These are phyloP conservation scores for Drosophila kikkawai DNA, from an alignment of 1,140 invertebrate genomes.

Conservation along the genomic window DNA sequence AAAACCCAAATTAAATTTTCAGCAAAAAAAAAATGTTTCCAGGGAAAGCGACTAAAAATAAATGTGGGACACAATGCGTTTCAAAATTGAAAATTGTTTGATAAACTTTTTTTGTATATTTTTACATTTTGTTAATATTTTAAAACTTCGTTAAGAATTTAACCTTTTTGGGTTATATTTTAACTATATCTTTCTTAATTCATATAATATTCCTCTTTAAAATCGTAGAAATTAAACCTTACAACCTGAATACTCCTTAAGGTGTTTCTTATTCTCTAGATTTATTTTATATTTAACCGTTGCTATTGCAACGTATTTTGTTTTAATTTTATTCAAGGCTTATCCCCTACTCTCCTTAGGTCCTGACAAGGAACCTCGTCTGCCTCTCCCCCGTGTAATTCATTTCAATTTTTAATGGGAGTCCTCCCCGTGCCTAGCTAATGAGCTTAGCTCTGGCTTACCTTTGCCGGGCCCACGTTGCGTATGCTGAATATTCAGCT, in stretches of 20 bases:
- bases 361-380: background rate
- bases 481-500: conserved; percentile 66
- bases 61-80: background rate
- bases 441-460: conserved; percentile 69
- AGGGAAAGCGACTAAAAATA: background rate
- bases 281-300: conserved; percentile 39
- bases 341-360: background rate
- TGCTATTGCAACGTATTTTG: conserved; percentile 67
- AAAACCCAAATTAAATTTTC: conserved; percentile 50
- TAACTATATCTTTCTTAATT: conserved; percentile 15
- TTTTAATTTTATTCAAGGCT: conserved; percentile 44
- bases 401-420: conserved; percentile 68
- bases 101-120: background rate
- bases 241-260: conserved; percentile 10
- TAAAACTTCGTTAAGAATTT: too few relatives aligned
- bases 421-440: conserved; percentile 48
- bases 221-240: background rate
- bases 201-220: background rate
- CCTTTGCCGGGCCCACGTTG: conserved; percentile 34
- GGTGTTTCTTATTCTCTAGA: conserved; percentile 32
- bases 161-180: too few relatives aligned
- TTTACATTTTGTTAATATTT: background rate
- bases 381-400: conserved; percentile 19
- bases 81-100: background rate
- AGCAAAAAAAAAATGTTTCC: conserved; percentile 1